Base-by-base conservation (phyloP, 2,113 vertebrate species). In the Oxyruncus cristatus region DNA sequence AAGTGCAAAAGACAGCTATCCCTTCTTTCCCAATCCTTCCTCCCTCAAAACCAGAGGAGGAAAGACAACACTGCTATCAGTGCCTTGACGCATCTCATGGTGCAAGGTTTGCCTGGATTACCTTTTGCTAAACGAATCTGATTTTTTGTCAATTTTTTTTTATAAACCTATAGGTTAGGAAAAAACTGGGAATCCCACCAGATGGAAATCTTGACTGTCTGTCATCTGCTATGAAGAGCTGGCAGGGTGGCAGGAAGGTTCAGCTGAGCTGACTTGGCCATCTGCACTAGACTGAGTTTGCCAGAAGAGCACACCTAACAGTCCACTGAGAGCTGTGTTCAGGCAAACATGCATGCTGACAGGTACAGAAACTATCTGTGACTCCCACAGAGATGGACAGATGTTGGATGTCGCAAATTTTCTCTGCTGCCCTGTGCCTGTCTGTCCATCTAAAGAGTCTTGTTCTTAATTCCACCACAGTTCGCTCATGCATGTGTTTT, bases 121-220 rank as follows among this genome's bases (percentile, higher is more conserved):
- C 6, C 22, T 89, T 93, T 80, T 93, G 33, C 50, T 58, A 92
- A 88, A 73, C 50, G 11, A 47, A 70, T 46, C 77, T 26, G 56
- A 44, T 42, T 73, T 53, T 61, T 73, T 56, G 68, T 50, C 7
- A 7, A 2, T 2, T 23, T 41, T 70, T 76, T 80, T 88, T 77
- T 58, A 73, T 81, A 55, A 75, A 37, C 44, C 32, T 87, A 18
- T 75, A 90, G 81, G 63, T 79, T 83, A 55, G n/a, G 33, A 93
- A 79, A 79, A 92, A 87, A 26, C 78, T 95, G 92, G 92, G 89
- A 94, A 90, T 82, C 71, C 93, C 85, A 95, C 62, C 94, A 94
- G 78, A 84, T 92, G 91, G 95, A 93, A 93, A 88, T 79, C 82
- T 85, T 82, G 67, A 90, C 87, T 96, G 93, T 83, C 78, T 92